Evolutionary conservation across 2,113 vertebrate species (phyloP).

Genomic region (Dipodomys ordii): DNA sequence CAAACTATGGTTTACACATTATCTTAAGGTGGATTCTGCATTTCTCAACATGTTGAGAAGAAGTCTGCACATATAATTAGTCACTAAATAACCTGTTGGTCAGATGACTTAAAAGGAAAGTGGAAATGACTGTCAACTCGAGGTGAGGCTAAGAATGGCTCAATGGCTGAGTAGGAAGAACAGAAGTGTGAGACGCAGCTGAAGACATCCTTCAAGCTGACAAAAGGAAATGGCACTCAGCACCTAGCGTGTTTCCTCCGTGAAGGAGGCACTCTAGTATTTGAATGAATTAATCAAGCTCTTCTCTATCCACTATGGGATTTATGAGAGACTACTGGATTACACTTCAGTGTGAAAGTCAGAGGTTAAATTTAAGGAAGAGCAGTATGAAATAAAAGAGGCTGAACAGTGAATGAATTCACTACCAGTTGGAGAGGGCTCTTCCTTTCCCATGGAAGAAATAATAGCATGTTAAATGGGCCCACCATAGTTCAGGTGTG

Average conservation of each 20-base stretch:
- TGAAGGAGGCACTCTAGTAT: slow-evolving; percentile 57
- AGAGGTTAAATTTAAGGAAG: slow-evolving; percentile 34
- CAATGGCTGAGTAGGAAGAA: not conserved
- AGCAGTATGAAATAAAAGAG: not conserved
- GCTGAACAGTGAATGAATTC: not conserved
- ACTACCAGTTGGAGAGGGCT: not conserved
- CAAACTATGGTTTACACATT: not conserved
- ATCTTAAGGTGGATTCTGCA: not conserved
- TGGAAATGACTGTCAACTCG: not conserved
- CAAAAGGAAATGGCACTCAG: slow-evolving; percentile 55
- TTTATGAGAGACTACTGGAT: not conserved
- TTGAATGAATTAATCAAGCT: slow-evolving; percentile 54
- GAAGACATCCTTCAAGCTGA: slow-evolving; percentile 1
- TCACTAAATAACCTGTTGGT: not conserved
- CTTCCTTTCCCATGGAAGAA: not conserved
- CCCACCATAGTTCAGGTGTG: not conserved
- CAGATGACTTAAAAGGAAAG: slow-evolving; percentile 23
- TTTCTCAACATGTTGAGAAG: slow-evolving; percentile 28
- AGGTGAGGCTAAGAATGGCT: not conserved
- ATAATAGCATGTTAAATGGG: not conserved
- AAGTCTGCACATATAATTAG: slow-evolving; percentile 21
- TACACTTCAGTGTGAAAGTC: not conserved
- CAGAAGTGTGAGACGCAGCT: slow-evolving; percentile 32
- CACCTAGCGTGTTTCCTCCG: not conserved
- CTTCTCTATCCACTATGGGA: not conserved